Base-by-base conservation (phyloP, 2,888 invertebrate species). In the Platycheirus albimanus region DNA sequence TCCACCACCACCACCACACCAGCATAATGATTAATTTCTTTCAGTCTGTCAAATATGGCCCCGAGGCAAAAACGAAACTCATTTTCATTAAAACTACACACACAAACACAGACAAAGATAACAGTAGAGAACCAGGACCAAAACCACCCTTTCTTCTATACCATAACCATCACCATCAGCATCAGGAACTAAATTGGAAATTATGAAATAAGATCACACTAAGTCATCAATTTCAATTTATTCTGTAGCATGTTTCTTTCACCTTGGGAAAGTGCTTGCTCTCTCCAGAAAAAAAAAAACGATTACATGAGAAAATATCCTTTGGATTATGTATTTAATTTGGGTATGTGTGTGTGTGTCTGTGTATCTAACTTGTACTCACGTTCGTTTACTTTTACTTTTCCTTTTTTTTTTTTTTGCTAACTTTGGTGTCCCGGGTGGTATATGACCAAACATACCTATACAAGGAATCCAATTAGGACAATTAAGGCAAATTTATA, bases 401-500 rank as follows among this genome's bases (percentile, higher is more conserved):
- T 54, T 24, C 19, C n/a, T 24, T 20, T 13, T 41, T 17, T 36
- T 54, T 38, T 41, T 41, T 47, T 28, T 10, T 10, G 6, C 47
- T 19, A 19, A 17, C 11, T 30, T 52, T n/a, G 67, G 28, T 38
- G 24, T 19, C 67, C 58, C 67, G 61, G 45, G 38, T 63, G 63
- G 56, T 58, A 33, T 28, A 19, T 58, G 41, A 15, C 58, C 24
- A 58, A 45, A 58, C 20, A n/a, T n/a, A n/a, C n/a, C n/a, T 49
- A 64, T 30, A 74, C 74, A 78, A 74, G 78, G 72, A 83, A 83
- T 83, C 83, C 78, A 83, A 83, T 83, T 83, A 83, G 83, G 74
- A 78, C 83, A 83, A 83, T 83, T 83, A 83, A 83, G 78, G 72
- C 74, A 83, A 77, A 83, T 83, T 83, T 83, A 83, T 83, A 77